Evolutionary conservation across 2,888 invertebrate genomes (phyloP), one percentile per base, ranked within the genome.

Genomic region (Apocheima hispidaria): DNA sequence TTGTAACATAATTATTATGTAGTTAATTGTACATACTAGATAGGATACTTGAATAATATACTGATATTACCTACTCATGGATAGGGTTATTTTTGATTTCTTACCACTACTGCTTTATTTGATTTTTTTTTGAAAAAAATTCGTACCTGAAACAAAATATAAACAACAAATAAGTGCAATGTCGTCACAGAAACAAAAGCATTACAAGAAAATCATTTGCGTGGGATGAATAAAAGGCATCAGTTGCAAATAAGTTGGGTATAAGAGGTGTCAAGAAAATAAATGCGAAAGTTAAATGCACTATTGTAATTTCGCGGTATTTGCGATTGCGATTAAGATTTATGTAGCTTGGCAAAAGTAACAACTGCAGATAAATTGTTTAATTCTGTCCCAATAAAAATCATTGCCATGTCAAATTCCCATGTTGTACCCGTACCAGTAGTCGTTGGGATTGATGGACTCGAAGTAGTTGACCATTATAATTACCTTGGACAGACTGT

Each of bases 301-400:
- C 35, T 1, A 21, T 49, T n/a, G 43, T 43, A 41, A 49, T 54
- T 49, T 43, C 18, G 28, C 12, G 48, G 26, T 20, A 35, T 35
- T 18, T 48, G 56, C 43, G 38, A 60, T 60, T 36, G 41, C 36
- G 28, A 52, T 41, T 41, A 41, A 52, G 61, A 56, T 41, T 51
- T 40, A 28, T 53, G 43, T 30, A 26, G 10, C 53, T 53, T 62
- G 57, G 62, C 62, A 57, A 49, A 49, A 53, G 21, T 43, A 53
- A 50, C 57, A 44, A 49, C 43, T 40, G 23, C n/a, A 46, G 38
- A 55, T 36, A 55, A 41, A 51, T 55, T 53, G 57, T 57, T 44
- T 40, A 57, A 52, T 63, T 59, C 35, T 40, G 20, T 26, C 50
- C 48, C 40, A 51, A 55, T 59, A 52, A 59, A 51, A 54, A 54